Evolutionary conservation across 2,113 vertebrate species (phyloP), one percentile per base, ranked within the genome.

Genomic region (Hippoglossus stenolepis): DNA sequence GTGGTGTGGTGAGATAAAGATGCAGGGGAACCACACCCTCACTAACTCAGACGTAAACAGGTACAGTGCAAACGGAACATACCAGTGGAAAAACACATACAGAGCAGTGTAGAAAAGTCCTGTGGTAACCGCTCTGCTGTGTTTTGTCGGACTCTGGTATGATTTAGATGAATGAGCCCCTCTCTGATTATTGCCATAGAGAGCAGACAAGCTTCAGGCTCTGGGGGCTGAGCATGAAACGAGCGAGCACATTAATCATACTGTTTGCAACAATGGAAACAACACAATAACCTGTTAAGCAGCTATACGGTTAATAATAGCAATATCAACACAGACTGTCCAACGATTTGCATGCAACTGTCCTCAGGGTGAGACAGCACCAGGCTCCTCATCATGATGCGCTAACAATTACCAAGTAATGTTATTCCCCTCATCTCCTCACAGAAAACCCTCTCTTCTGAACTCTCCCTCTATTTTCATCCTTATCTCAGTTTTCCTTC

Each of bases 1-100:
- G 73, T 92, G 91, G 23, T 77, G 51, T 21, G 21, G n/a, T 26
- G 70, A 89, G 93, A 94, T 94, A 94, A 92, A 69, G 82, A 75
- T 56, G 78, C 49, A 71, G 38, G 20, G 61, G 28, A 67, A 79
- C 89, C 87, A 67, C 93, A 87, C 93, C 93, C 90, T 31, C 53
- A 13, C 56, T 28, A 13, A 61, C 31, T 80, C 54, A n/a, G 72
- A 82, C 62, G 65, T 58, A 84, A 84, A 84, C 79, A 89, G 79
- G 77, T 90, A 65, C 70, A 69, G 60, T 43, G 51, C 47, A 56
- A 73, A 47, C 35, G 63, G 49, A 63, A 53, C 23, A 54, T 9
- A 43, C 24, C 31, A 45, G 23, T 54, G 47, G 49, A 57, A 71
- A 21, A 20, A 53, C 18, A 23, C 56, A 47, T 9, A 56, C 38